Conservation (phyloP, 2,113 vertebrate species). For the Hyaena hyaena region DNA sequence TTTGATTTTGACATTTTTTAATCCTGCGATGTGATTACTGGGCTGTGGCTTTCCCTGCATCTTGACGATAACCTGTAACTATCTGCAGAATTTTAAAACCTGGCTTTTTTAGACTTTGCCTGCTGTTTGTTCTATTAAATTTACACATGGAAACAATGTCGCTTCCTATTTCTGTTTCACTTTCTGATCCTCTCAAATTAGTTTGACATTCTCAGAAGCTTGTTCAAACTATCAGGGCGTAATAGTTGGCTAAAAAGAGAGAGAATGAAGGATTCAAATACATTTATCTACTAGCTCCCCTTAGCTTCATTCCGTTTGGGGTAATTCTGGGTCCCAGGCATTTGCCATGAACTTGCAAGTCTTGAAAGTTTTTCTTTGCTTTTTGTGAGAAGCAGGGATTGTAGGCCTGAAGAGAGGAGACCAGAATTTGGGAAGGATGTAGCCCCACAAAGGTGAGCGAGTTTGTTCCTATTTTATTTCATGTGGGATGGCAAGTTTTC, state of each 20-base stretch:
- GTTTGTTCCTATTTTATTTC: constrained; percentile 67
- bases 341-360: neutral
- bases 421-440: neutral
- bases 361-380: neutral
- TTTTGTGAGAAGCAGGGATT: neutral
- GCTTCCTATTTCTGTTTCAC: constrained; percentile 58
- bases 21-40: neutral
- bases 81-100: neutral
- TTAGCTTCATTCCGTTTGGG: neutral
- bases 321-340: neutral
- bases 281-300: neutral
- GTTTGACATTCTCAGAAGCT: neutral
- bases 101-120: neutral
- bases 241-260: neutral
- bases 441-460: constrained; percentile 47
- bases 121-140: constrained; percentile 25
- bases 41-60: neutral
- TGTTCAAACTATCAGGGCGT: neutral
- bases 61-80: neutral
- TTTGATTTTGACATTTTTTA: constrained; percentile 51
- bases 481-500: constrained; percentile 42
- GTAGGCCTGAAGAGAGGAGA: neutral
- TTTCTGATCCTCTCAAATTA: constrained; percentile 28
- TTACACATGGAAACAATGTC: constrained; percentile 36
- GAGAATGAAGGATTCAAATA: neutral